Evolutionary conservation across 2,113 vertebrate species (phyloP).

Genomic region (Pterocles orientalis): DNA sequence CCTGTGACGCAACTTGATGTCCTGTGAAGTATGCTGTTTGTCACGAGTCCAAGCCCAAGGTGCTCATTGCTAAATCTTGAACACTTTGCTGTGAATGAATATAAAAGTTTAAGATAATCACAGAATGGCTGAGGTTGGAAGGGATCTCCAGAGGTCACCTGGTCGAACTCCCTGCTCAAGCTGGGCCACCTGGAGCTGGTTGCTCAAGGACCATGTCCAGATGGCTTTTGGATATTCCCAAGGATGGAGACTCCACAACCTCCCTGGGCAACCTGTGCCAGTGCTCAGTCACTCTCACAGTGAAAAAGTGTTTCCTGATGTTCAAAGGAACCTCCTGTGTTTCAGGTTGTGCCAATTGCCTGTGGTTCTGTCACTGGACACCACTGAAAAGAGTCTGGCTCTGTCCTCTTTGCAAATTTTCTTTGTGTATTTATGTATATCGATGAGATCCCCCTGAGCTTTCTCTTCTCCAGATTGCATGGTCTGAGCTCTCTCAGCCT

Average conservation of each 20-base stretch:
- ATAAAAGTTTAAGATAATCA: not conserved
- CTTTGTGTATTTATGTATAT: not conserved
- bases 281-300: not conserved
- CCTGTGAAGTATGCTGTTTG: not conserved
- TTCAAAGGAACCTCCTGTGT: not conserved
- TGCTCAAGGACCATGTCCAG: not conserved
- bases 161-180: not conserved
- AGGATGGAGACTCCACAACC: not conserved
- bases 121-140: not conserved
- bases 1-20: not conserved
- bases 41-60: not conserved
- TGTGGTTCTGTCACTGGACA: not conserved
- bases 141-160: not conserved
- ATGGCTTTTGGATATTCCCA: not conserved
- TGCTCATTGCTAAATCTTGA: not conserved
- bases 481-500: not conserved
- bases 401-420: fast-evolving
- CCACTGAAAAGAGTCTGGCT: not conserved
- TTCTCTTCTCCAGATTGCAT: not conserved
- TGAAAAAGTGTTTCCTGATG: not conserved
- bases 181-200: not conserved
- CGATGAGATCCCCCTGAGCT: not conserved
- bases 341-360: not conserved
- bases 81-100: not conserved
- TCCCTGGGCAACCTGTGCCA: not conserved